phyloP scores from a whole-genome alignment of 2,797 vertebrate species.

The Cynodonichthys magdalenae region DNA sequence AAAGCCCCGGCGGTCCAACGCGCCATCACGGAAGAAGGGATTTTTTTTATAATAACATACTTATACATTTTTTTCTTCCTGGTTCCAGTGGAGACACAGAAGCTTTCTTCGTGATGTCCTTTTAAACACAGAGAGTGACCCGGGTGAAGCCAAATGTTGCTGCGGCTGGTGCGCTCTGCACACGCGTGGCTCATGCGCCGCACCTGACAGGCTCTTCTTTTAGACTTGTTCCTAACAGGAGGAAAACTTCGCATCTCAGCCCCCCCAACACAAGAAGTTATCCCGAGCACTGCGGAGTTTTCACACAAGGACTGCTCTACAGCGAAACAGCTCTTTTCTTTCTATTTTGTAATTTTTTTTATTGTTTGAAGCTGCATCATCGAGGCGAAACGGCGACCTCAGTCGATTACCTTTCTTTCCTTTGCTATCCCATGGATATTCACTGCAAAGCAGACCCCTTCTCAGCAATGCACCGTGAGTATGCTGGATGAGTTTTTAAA shows the following conservation, averaged over 20 bases:
- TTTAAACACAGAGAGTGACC: constrained; percentile 71
- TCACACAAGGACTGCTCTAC: constrained; percentile 61
- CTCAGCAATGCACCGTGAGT: constrained; percentile 99
- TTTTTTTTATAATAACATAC: constrained; percentile 9
- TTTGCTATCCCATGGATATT: constrained; percentile 99
- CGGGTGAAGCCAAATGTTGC: constrained; percentile 67
- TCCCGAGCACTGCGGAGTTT: constrained; percentile 63
- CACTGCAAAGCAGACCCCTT: constrained; percentile 99
- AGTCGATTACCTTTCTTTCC: constrained; percentile 97
- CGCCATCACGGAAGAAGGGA: constrained; percentile 50
- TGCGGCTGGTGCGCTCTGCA: constrained; percentile 68
- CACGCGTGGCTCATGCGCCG: constrained; percentile 79
- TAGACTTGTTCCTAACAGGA: constrained; percentile 56
- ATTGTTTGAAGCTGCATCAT: constrained; percentile 76
- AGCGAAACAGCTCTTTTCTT: constrained; percentile 39
- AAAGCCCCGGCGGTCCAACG: constrained; percentile 59
- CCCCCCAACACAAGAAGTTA: constrained; percentile 62
- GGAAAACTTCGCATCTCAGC: constrained; percentile 66
- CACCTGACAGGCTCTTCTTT: constrained; percentile 77
- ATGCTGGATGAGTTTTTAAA: constrained; percentile 78
- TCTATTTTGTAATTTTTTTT: constrained; percentile 54
- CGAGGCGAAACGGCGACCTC: constrained; percentile 98
- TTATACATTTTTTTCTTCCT: constrained; percentile 32
- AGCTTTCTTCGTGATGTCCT: constrained; percentile 71
- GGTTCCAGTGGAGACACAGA: constrained; percentile 62